Evolutionary conservation across 2,113 vertebrate genomes (phyloP).

Genomic region (Pogonocichla stellata): DNA sequence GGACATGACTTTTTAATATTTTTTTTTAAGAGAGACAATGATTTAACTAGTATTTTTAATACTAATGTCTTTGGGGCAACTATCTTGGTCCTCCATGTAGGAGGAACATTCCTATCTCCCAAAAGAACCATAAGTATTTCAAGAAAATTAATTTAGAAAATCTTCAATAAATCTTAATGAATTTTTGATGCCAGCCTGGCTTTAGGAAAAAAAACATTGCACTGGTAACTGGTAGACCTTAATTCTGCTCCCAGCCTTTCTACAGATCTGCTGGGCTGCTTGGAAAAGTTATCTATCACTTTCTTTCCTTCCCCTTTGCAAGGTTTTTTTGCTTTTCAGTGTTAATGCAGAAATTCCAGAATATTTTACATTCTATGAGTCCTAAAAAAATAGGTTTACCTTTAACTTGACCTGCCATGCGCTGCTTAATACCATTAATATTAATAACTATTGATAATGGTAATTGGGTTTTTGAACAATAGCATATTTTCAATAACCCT

Average conservation of each 20-base stretch:
- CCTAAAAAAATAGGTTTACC: background rate
- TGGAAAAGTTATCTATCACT: background rate
- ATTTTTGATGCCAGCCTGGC: background rate
- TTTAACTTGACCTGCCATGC: background rate
- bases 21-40: background rate
- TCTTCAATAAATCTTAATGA: background rate
- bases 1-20: background rate
- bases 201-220: background rate
- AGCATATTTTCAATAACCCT: background rate
- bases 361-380: background rate
- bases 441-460: background rate
- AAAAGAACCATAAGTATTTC: background rate
- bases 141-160: background rate
- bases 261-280: background rate
- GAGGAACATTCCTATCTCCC: background rate
- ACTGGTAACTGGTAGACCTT: background rate
- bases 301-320: background rate
- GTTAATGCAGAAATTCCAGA: background rate
- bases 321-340: background rate
- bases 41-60: background rate
- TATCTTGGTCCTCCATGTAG: background rate
- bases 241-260: background rate
- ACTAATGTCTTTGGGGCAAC: background rate
- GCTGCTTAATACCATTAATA: background rate
- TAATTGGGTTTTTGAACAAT: background rate